These are phyloP conservation scores for Rhagonycha lutea DNA, from an alignment of 2,888 invertebrate species.

Conservation along the genomic window DNA sequence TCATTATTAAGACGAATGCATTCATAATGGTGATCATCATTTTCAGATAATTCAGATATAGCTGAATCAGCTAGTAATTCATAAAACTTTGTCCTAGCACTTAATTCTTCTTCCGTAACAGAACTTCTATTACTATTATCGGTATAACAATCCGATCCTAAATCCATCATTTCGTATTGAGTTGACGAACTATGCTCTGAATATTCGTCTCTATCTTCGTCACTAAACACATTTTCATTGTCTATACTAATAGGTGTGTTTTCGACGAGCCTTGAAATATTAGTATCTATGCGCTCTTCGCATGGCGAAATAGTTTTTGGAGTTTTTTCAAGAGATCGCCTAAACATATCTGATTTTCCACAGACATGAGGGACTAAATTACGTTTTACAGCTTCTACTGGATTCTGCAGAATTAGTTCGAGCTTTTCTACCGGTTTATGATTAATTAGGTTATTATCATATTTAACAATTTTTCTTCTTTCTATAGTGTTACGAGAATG, in stretches of 20 bases:
- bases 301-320: slow-evolving; percentile 56
- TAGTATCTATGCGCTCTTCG: slow-evolving; percentile 54
- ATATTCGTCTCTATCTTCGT: slow-evolving; percentile 53
- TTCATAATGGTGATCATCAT: slow-evolving; percentile 74
- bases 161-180: slow-evolving; percentile 77
- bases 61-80: slow-evolving; percentile 74
- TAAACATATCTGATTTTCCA: slow-evolving; percentile 62
- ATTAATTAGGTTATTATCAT: background rate
- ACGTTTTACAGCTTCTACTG: slow-evolving; percentile 75
- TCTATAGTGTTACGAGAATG: background rate
- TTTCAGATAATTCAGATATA: slow-evolving; percentile 69
- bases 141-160: slow-evolving; percentile 74
- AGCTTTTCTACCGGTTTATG: slow-evolving; percentile 13
- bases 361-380: slow-evolving; percentile 79
- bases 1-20: slow-evolving; percentile 69
- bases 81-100: slow-evolving; percentile 71
- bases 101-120: slow-evolving; percentile 64
- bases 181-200: slow-evolving; percentile 63
- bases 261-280: slow-evolving; percentile 66
- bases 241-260: slow-evolving; percentile 67
- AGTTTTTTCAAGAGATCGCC: slow-evolving; percentile 50
- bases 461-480: background rate
- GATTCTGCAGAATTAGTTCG: slow-evolving; percentile 63
- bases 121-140: slow-evolving; percentile 58
- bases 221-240: slow-evolving; percentile 44